phyloP scores from a whole-genome alignment of 2,797 vertebrate species.

The Petrocephalus sullivani region DNA sequence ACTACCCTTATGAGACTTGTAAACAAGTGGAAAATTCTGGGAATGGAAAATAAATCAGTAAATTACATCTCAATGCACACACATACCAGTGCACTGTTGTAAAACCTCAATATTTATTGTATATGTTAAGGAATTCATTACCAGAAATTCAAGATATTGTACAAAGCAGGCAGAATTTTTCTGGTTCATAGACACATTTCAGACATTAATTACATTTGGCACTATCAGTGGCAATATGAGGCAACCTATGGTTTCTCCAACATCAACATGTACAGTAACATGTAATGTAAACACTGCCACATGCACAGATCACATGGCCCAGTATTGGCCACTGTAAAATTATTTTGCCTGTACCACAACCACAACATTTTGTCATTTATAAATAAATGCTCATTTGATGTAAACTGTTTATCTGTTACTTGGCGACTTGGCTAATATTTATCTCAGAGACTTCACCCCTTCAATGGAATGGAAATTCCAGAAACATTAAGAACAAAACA shows the following conservation, averaged over 20 bases:
- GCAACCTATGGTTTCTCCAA: not conserved
- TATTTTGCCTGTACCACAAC: not conserved
- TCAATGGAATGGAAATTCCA: not conserved
- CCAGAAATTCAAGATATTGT: not conserved
- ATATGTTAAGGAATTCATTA: not conserved
- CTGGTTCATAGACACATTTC: not conserved
- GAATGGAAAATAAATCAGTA: not conserved
- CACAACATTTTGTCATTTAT: not conserved
- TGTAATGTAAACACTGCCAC: not conserved
- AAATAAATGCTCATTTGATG: not conserved
- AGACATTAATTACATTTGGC: not conserved
- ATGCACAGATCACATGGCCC: not conserved
- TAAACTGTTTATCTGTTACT: not conserved
- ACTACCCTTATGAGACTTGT: not conserved
- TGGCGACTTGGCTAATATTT: not conserved
- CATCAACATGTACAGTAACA: not conserved
- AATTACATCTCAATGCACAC: not conserved
- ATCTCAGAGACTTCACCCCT: not conserved
- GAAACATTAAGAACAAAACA: not conserved
- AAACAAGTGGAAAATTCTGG: not conserved
- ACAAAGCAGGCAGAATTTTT: not conserved
- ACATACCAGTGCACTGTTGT: not conserved
- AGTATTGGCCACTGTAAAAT: not conserved
- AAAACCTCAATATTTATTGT: constrained; percentile 1
- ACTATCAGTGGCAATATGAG: not conserved